These are phyloP conservation scores for Strix uralensis DNA, from an alignment of 2,113 vertebrate species.

Conservation along the genomic window DNA sequence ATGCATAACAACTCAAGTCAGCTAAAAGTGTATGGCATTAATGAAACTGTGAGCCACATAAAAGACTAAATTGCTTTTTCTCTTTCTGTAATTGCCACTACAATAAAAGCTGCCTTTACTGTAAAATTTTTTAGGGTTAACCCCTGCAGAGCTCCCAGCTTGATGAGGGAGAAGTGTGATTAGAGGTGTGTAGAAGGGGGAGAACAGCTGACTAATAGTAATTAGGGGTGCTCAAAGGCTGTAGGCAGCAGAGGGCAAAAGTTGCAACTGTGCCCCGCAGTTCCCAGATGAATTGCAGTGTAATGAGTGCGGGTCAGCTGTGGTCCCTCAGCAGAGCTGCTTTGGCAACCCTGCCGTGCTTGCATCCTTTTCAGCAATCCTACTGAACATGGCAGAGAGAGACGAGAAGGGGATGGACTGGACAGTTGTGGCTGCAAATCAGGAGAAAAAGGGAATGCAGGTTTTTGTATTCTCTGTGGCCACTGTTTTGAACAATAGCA, in stretches of 20 bases:
- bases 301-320: not conserved
- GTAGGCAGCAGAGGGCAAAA: not conserved
- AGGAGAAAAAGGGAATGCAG: not conserved
- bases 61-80: constrained; percentile 54
- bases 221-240: not conserved
- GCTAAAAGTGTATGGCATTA: constrained; percentile 19
- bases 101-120: constrained; percentile 44
- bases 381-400: not conserved
- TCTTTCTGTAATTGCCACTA: constrained; percentile 51
- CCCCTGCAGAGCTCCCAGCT: constrained; percentile 16
- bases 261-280: not conserved
- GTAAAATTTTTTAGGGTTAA: constrained; percentile 42
- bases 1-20: not conserved
- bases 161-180: constrained; percentile 18
- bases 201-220: not conserved
- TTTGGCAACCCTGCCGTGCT: not conserved
- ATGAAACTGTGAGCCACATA: constrained; percentile 46
- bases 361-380: not conserved
- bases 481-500: not conserved
- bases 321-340: not conserved
- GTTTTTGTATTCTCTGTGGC: not conserved
- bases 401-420: not conserved
- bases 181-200: not conserved
- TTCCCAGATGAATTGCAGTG: not conserved
- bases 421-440: not conserved